Percentiles rank a stretch among this genome's conserved stretches.
These are phyloP conservation scores for Drosophila silvestris DNA, from an alignment of 2,888 invertebrate species.

Conservation along the genomic window DNA sequence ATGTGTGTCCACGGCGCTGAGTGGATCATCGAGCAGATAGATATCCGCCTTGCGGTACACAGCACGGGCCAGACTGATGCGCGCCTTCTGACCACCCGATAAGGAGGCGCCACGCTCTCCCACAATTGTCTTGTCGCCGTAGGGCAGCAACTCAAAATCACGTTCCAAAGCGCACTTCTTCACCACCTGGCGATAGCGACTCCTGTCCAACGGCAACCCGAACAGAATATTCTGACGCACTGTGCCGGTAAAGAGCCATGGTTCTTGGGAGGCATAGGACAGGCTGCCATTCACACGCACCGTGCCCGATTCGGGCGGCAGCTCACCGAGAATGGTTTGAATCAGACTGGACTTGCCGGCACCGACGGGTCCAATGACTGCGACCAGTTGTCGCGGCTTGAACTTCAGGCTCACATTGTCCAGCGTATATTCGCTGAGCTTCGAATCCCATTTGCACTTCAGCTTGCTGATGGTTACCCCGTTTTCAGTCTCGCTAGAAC, in stretches of 20 bases:
- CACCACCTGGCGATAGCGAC: constrained; percentile 87
- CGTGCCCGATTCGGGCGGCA: constrained; percentile 86
- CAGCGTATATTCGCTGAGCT: constrained; percentile 88
- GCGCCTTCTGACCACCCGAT: constrained; percentile 94
- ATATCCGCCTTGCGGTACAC: constrained; percentile 94
- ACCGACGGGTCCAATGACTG: constrained; percentile 90
- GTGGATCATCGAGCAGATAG: constrained; percentile 95
- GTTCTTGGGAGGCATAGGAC: constrained; percentile 93
- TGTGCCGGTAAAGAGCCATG: constrained; percentile 93
- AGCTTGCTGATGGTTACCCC: constrained; percentile 88
- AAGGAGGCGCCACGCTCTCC: constrained; percentile 94
- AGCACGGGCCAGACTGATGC: constrained; percentile 94
- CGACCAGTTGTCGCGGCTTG: constrained; percentile 88
- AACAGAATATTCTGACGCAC: constrained; percentile 88
- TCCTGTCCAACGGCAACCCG: constrained; percentile 87
- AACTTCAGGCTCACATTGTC: constrained; percentile 88
- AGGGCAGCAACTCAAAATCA: constrained; percentile 87
- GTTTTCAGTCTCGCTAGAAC: constrained; percentile 72
- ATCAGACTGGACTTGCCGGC: constrained; percentile 88
- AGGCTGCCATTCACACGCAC: constrained; percentile 87
- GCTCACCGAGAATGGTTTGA: constrained; percentile 87
- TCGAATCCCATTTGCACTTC: constrained; percentile 89
- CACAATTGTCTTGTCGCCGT: constrained; percentile 88
- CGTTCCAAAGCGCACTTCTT: constrained; percentile 86
- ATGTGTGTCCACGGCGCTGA: constrained; percentile 96